Evolutionary conservation across 2,888 invertebrate species (phyloP), one percentile per base, ranked within the genome.

Genomic region (Lycia hirtaria): DNA sequence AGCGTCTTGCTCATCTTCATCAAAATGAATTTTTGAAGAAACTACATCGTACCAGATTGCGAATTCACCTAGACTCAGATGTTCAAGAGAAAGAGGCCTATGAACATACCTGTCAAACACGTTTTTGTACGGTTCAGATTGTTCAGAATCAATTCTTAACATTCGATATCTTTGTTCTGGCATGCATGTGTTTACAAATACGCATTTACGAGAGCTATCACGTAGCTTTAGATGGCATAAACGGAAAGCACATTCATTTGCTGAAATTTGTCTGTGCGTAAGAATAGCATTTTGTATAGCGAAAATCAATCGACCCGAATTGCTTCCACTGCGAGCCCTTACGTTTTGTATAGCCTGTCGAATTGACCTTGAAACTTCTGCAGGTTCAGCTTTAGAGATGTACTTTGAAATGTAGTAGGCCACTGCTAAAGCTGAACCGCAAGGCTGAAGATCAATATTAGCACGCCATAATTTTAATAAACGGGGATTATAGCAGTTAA

Each of bases 371-470:
- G 28, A 28, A 3, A 44, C 12, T 2, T 30, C 4, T 14, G 28
- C 22, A 15, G 28, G 43, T 19, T 44, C 43, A 3, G 17, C 10
- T 44, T 44, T 44, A 4, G 28, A 44, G 4, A 44, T 2, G 19
- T 44, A 44, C 12, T 44, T 44, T 2, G 43, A 28, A 5, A 44
- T 44, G 30, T 44, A 44, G 12, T 17, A 28, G 4, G 43, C 43
- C 10, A 44, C 30, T 4, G 43, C 3, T 14, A 30, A 28, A 30
- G 17, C 30, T 17, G 43, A 12, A 3, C 43, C 43, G 14, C 43
- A 44, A 1, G 43, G 43, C 14, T 44, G 43, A 7, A 44, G 28
- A 17, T 44, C 43, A 28, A 44, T 44, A 17, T 44, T 44, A 6
- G 17, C 43, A 10, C 9, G 28, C 43, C 43, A 44, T n/a, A 44